A percentile compares a stretch with the other conserved stretches of the same genome.
Evolutionary conservation across 1,140 invertebrate species (phyloP).

Genomic region (Meloidogyne chitwoodi): DNA sequence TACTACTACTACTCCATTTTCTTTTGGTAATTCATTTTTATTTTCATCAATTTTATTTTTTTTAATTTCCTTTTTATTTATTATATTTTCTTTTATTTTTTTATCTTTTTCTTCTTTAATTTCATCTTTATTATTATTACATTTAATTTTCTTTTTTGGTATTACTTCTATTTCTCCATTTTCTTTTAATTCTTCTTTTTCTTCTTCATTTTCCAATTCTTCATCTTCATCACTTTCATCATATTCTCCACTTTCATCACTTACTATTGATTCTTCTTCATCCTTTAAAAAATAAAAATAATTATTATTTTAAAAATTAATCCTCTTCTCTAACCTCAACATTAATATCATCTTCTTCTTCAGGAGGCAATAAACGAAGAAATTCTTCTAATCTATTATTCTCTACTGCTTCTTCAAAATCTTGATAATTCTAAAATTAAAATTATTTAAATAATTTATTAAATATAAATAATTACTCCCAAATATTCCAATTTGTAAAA

Average conservation of each 20-base stretch:
- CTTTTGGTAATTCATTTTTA: neutral
- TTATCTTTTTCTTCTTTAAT: neutral
- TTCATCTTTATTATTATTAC: constrained; percentile 25
- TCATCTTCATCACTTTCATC: constrained; percentile 34
- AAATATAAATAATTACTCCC: constrained; percentile 1
- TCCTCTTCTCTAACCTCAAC: too few species aligned
- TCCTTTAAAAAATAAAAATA: constrained; percentile 1
- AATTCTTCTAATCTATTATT: constrained; percentile 32
- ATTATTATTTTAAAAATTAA: constrained; percentile 1
- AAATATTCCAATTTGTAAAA: constrained; percentile 37
- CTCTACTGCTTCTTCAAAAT: constrained; percentile 37
- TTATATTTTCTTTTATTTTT: constrained; percentile 1
- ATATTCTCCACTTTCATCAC: constrained; percentile 25
- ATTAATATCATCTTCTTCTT: constrained; percentile 20
- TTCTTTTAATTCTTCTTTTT: neutral
- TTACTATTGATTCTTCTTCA: neutral
- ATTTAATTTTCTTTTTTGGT: constrained; percentile 14
- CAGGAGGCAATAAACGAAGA: constrained; percentile 20
- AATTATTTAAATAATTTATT: neutral
- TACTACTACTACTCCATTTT: neutral
- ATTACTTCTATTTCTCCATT: constrained; percentile 5
- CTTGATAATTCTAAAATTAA: constrained; percentile 26
- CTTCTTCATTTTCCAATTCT: constrained; percentile 7
- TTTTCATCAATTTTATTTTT: constrained; percentile 6
- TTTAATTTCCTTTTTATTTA: constrained; percentile 1